These are phyloP conservation scores for Ditula angustiorana DNA, from an alignment of 2,888 invertebrate genomes.

Conservation along the genomic window DNA sequence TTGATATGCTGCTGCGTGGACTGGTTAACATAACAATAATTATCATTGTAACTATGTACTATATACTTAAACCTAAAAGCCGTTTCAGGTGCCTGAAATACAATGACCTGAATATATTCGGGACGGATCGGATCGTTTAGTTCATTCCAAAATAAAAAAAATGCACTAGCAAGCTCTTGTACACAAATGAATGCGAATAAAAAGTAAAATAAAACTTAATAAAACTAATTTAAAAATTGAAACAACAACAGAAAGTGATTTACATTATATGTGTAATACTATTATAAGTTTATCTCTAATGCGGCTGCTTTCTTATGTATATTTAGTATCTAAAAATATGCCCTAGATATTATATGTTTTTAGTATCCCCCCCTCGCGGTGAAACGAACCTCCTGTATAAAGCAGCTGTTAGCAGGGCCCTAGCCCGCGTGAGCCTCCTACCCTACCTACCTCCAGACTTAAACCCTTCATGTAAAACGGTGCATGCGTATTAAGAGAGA, in stretches of 20 bases:
- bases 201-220: conserved; percentile 45
- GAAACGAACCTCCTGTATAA: conserved; percentile 28
- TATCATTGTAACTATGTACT: conserved; percentile 47
- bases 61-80: conserved; percentile 57
- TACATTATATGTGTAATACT: conserved; percentile 49
- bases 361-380: conserved; percentile 54
- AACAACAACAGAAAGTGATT: conserved; percentile 51
- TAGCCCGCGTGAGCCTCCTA: no score
- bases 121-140: conserved; percentile 64
- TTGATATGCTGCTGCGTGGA: conserved; percentile 75
- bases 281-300: conserved; percentile 44
- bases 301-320: conserved; percentile 55
- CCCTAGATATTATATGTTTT: conserved; percentile 50
- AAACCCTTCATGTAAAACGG: no score
- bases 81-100: conserved; percentile 48
- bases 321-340: no score
- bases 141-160: conserved; percentile 42
- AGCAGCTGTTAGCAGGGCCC: no score
- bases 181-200: conserved; percentile 39
- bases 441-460: no score
- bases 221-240: conserved; percentile 44
- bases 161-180: conserved; percentile 57
- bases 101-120: conserved; percentile 46
- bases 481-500: no score
- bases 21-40: conserved; percentile 66